These are phyloP conservation scores for Fissipunctia ypsillon DNA, from an alignment of 2,888 invertebrate genomes.

Conservation along the genomic window DNA sequence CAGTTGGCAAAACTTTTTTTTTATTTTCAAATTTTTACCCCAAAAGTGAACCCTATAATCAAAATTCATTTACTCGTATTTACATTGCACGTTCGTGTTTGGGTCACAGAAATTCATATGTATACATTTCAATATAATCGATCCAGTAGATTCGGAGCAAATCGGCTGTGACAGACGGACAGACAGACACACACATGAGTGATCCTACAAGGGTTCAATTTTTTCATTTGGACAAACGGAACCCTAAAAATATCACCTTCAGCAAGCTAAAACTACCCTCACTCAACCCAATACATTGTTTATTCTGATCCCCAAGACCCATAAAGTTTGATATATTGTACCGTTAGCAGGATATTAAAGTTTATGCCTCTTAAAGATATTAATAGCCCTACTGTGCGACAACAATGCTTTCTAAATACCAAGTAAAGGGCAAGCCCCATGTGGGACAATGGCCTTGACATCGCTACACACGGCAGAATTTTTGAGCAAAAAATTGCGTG, in stretches of 20 bases:
- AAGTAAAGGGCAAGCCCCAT: conserved; percentile 69
- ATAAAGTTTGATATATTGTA: conserved; percentile 60
- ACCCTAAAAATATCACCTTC: conserved; percentile 56
- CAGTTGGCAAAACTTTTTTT: no score
- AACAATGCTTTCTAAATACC: conserved; percentile 71
- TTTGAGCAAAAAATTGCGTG: conserved; percentile 1
- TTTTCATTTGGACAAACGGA: no score
- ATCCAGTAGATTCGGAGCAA: no score
- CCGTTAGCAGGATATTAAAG: conserved; percentile 60
- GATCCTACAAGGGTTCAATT: no score
- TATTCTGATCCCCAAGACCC: conserved; percentile 36
- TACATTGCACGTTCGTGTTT: no score
- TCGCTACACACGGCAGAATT: conserved; percentile 36
- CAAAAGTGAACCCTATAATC: no score
- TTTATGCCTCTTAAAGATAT: conserved; percentile 59
- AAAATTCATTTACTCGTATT: no score
- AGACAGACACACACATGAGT: no score
- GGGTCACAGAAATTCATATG: no score
- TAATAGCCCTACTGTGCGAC: conserved; percentile 61
- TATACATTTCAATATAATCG: no score
- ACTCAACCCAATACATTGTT: conserved; percentile 43
- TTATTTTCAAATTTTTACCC: no score
- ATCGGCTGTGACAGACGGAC: no score
- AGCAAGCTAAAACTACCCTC: not conserved
- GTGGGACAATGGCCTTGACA: conserved; percentile 56